These are phyloP conservation scores for Hylia prasina DNA, from an alignment of 2,113 vertebrate genomes.

Conservation along the genomic window DNA sequence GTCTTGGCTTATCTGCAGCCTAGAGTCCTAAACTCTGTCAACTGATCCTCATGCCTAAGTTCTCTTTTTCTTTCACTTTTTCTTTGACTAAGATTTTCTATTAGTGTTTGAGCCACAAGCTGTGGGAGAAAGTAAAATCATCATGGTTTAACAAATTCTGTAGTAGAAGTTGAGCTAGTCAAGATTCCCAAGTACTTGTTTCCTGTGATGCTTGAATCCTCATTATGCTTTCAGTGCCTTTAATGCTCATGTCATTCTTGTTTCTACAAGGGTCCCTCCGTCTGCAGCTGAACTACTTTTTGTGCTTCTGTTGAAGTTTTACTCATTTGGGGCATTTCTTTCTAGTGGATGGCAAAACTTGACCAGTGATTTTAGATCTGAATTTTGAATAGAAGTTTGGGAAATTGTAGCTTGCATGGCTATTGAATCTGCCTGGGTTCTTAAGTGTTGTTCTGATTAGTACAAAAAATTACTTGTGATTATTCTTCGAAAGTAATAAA, in stretches of 20 bases:
- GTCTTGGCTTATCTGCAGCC: background rate
- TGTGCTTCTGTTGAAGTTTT: background rate
- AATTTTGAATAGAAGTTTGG: background rate
- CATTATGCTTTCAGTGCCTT: background rate
- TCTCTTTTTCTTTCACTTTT: background rate
- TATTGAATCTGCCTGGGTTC: background rate
- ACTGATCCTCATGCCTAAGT: background rate
- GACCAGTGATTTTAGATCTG: background rate
- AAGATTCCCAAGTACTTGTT: background rate
- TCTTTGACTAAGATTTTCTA: background rate
- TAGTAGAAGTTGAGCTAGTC: background rate
- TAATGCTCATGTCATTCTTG: background rate
- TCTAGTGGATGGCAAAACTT: background rate
- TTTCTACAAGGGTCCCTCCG: background rate
- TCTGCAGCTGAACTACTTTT: background rate
- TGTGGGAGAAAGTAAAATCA: background rate
- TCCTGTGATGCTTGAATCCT: background rate
- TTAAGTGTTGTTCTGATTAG: background rate
- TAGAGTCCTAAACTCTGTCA: background rate
- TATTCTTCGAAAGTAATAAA: background rate
- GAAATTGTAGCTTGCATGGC: background rate
- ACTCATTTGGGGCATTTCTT: background rate
- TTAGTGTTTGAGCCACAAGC: background rate
- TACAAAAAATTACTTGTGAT: background rate
- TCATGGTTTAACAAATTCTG: background rate